Conservation (phyloP, 2,797 vertebrate genomes). For the Gymnopithys bicolor region DNA sequence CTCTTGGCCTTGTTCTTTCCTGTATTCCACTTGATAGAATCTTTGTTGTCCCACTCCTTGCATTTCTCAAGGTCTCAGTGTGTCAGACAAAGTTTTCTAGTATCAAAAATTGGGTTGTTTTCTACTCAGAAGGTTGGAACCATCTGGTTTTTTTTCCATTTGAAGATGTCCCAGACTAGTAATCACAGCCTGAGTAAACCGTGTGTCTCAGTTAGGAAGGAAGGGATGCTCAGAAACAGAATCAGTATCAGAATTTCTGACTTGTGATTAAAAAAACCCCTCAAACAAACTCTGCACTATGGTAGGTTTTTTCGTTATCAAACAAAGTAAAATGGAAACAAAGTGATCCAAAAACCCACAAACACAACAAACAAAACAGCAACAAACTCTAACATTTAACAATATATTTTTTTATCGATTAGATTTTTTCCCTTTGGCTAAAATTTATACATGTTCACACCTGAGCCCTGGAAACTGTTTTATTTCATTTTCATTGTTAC, state of each 20-base stretch:
- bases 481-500: slow-evolving; percentile 10
- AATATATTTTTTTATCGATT: not conserved
- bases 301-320: not conserved
- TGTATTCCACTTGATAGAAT: too few species aligned
- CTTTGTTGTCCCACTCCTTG: too few species aligned
- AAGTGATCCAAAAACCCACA: not conserved
- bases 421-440: not conserved
- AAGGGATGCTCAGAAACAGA: not conserved
- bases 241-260: not conserved
- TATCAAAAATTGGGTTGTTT: too few species aligned
- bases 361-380: not conserved
- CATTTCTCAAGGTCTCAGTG: too few species aligned
- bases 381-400: not conserved
- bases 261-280: not conserved
- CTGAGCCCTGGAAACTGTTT: not conserved
- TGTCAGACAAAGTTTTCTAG: too few species aligned
- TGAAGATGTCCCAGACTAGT: not conserved
- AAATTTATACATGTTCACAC: not conserved
- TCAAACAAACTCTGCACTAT: not conserved
- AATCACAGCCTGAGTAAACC: not conserved
- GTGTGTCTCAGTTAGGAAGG: not conserved
- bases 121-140: too few species aligned
- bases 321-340: not conserved
- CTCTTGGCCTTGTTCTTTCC: not conserved
- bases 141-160: not conserved